Base-by-base conservation (phyloP, 1,140 invertebrate genomes). In the Araneus ventricosus region DNA sequence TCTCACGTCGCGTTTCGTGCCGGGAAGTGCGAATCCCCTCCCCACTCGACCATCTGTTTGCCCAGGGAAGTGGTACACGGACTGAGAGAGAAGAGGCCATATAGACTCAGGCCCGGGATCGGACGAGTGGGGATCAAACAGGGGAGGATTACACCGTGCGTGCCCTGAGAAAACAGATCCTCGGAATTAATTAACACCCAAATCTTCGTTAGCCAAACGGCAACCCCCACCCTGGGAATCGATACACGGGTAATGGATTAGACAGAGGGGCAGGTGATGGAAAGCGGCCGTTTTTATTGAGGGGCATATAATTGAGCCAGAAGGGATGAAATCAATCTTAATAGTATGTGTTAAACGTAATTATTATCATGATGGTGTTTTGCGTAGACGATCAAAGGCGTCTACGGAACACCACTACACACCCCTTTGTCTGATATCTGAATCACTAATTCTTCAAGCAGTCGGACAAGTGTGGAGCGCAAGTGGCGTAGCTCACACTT, bases 41-140 rank as follows among this genome's bases (percentile, higher is more conserved):
- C 57, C 20, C 82, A 52, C 67, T 90, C 37, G 6, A 24, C 70
- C 88, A 90, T 90, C 88, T 90, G 88, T 90, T 90, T 90, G 52
- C 88, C 39, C 70, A 34, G 24, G 20, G 82, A 24, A 52, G 41
- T 8, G n/a, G 41, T 22, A 30, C 24, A 30, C 34, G 30, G 10
- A 8, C 37, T 8, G 34, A 82, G 39, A 82, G 34, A 82, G 39
- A 82, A 37, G 24, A 45, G 79, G 14, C 79, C 79, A 82, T 82
- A 45, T 82, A 34, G 39, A 84, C 82, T 52, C 82, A 27, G 45
- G 82, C 39, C n/a, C 24, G 41, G 41, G 63, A 34, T 67, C 63
- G 63, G 63, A 67, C 27, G 86, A 63, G 86, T 39, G 34, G 41
- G 86, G 86, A 67, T 88, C 86, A 63, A 88, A 88, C 86, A 88